Conservation (phyloP, 2,888 invertebrate genomes). For the Eupithecia subfuscata region DNA sequence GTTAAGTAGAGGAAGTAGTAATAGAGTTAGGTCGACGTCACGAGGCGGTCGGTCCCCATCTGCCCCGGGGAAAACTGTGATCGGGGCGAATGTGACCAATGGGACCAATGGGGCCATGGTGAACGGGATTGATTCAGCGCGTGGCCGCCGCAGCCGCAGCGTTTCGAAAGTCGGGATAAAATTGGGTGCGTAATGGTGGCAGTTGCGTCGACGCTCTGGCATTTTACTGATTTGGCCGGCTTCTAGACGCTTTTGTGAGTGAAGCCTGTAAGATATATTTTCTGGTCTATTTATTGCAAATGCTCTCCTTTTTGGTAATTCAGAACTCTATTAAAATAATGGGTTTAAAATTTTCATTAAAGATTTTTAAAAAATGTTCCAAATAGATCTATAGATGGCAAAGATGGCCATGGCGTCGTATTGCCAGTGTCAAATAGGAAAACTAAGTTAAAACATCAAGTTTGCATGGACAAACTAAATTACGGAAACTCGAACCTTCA, state of each 20-base stretch:
- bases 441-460: background rate
- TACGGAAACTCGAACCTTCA: background rate
- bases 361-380: background rate
- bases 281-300: slow-evolving; percentile 29
- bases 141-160: slow-evolving; percentile 78
- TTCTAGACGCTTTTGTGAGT: slow-evolving; percentile 53
- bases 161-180: slow-evolving; percentile 82
- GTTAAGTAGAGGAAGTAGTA: slow-evolving; percentile 86
- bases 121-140: slow-evolving; percentile 61
- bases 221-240: slow-evolving; percentile 46
- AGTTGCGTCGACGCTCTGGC: slow-evolving; percentile 81
- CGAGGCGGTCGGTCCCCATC: slow-evolving; percentile 78
- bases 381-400: background rate
- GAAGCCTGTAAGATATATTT: slow-evolving; percentile 31
- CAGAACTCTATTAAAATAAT: background rate
- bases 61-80: slow-evolving; percentile 71
- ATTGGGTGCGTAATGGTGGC: slow-evolving; percentile 82
- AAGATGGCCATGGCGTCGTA: too few relatives aligned
- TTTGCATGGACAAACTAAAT: background rate
- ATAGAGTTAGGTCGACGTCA: slow-evolving; percentile 83
- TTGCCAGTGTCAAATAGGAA: background rate
- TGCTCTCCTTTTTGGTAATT: slow-evolving; percentile 35
- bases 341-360: background rate
- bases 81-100: slow-evolving; percentile 46
- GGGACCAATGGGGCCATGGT: slow-evolving; percentile 47